Evolutionary conservation across 2,888 invertebrate species (phyloP), one percentile per base, ranked within the genome.

Genomic region (Orthosia cruda): DNA sequence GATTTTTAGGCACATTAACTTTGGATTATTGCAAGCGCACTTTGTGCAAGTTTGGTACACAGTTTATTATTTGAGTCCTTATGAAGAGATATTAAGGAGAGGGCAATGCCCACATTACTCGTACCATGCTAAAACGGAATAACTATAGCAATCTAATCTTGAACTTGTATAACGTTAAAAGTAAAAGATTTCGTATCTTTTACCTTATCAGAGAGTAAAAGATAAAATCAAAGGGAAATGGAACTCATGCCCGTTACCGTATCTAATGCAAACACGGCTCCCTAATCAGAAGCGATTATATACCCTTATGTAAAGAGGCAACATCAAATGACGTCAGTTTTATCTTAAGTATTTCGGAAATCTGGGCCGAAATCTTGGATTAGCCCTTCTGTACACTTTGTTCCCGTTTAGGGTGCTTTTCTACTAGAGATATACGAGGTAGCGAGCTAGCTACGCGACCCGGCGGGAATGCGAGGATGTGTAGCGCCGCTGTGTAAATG

Each of bases 261-360:
- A 64, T 64, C 54, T 55, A 74, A 65, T 55, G 72, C 52, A 57
- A 74, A 80, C 55, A 62, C 11, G 50, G 45, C 15, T 20, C 49
- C 18, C 50, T 64, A 66, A 77, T 64, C 63, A 7, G 15, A 64
- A 77, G 67, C 26, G 54, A 71, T 68, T 23, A n/a, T 32, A n/a
- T 45, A 70, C 40, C 65, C 57, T 77, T 77, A 58, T 82, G 58
- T 80, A 58, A 47, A 77, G 65, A 63, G 58, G 61, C 57, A 63
- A 83, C 71, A 59, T 77, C 50, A 59, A 82, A 71, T 71, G 58
- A 55, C 32, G 65, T 40, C 20, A 64, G 66, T 77, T 71, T 82
- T 66, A 71, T 78, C 78, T 83, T 32, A 55, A 55, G 26, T 52
- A 67, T 67, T 63, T 54, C 23, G 20, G 54, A 49, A 50, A 69